Conservation (phyloP, 2,113 vertebrate species). For the Phalacrocorax brasilianus region DNA sequence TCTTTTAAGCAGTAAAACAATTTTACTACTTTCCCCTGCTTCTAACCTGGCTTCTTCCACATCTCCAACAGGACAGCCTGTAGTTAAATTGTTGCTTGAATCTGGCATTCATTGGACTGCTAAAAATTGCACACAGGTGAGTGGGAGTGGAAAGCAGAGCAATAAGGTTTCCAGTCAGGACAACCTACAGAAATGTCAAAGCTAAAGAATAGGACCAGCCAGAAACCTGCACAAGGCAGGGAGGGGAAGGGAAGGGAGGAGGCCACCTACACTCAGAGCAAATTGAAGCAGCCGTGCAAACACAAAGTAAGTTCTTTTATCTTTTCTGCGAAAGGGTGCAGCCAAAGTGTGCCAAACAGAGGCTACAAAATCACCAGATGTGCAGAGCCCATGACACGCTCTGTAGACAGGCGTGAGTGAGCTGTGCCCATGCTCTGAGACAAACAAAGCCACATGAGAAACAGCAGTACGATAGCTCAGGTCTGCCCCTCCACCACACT, state of each 20-base stretch:
- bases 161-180: neutral
- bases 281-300: neutral
- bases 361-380: neutral
- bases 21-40: neutral
- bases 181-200: neutral
- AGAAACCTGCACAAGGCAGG: neutral
- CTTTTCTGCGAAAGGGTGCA: neutral
- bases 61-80: neutral
- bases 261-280: neutral
- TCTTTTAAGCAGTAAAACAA: neutral
- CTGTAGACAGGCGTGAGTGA: rapidly evolving
- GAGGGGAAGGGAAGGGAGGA: neutral
- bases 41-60: neutral
- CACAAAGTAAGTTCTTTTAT: neutral
- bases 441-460: rapidly evolving
- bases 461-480: neutral
- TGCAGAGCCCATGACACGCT: neutral
- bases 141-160: neutral
- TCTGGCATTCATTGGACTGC: neutral
- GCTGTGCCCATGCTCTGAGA: neutral
- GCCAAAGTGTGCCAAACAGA: neutral
- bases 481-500: neutral
- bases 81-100: neutral
- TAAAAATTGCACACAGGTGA: neutral
- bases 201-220: neutral